Conservation (phyloP, 2,797 vertebrate genomes). For the Danio tinwini region DNA sequence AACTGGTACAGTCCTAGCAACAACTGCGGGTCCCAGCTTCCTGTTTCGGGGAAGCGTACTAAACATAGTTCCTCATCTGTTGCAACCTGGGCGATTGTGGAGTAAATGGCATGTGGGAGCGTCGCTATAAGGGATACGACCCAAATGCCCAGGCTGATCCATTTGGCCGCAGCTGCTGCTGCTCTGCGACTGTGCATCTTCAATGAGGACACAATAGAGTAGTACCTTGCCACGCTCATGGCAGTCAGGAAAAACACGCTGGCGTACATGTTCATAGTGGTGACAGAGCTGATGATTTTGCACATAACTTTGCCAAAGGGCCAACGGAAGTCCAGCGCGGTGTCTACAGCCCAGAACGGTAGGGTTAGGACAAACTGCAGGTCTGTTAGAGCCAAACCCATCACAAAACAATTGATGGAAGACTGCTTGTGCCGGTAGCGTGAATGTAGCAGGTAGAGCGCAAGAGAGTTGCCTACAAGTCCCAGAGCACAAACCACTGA, state of each 20-base stretch:
- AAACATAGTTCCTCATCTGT: slow-evolving; percentile 79
- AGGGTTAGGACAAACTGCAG: slow-evolving; percentile 81
- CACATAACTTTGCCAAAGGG: slow-evolving; percentile 80
- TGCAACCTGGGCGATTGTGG: slow-evolving; percentile 75
- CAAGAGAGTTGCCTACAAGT: slow-evolving; percentile 81
- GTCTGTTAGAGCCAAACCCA: slow-evolving; percentile 79
- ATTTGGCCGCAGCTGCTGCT: slow-evolving; percentile 72
- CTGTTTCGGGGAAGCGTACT: slow-evolving; percentile 77
- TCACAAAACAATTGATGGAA: slow-evolving; percentile 79
- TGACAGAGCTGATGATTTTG: slow-evolving; percentile 80
- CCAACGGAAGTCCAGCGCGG: slow-evolving; percentile 81
- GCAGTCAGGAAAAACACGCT: slow-evolving; percentile 81
- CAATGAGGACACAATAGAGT: slow-evolving; percentile 76
- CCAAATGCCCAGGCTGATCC: slow-evolving; percentile 81
- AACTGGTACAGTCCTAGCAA: slow-evolving; percentile 79
- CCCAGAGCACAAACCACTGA: slow-evolving; percentile 80
- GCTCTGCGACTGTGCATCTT: slow-evolving; percentile 78
- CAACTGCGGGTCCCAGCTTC: slow-evolving; percentile 81
- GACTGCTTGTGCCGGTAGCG: slow-evolving; percentile 79
- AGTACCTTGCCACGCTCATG: slow-evolving; percentile 80
- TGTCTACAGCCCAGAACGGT: slow-evolving; percentile 82
- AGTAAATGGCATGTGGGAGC: slow-evolving; percentile 80
- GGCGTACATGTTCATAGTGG: slow-evolving; percentile 84
- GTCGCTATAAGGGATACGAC: slow-evolving; percentile 74
- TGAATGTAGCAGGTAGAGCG: slow-evolving; percentile 80